Evolutionary conservation across 2,888 invertebrate species (phyloP), one percentile per base, ranked within the genome.

Genomic region (Hydropsyche betteni): DNA sequence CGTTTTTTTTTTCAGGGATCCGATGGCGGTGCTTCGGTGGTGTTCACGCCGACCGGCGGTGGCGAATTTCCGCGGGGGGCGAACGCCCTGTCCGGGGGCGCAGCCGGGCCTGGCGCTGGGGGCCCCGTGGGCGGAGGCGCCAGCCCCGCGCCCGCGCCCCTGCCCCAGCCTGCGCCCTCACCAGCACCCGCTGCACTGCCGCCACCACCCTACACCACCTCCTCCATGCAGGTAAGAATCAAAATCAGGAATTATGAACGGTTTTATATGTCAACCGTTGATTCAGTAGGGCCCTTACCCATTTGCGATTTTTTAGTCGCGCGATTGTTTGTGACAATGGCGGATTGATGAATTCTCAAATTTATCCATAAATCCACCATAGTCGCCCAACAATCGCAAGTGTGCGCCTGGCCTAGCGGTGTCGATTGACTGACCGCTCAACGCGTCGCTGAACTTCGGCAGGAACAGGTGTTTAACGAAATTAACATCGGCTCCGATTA

Each of bases 11-110:
- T 88, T 14, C 86, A 92, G 92, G 91, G 91, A 84, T 91, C 92
- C 84, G 92, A 92, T 88, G 91, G 89, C 82, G 90, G 92, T 86
- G 91, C 92, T 84, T 91, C 92, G 85, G 89, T 90, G 84, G 88
- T 90, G 84, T 90, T 90, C 86, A 75, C 75, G 89, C 90, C 91
- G 86, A 91, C 92, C 85, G 91, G 91, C 84, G 90, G 85, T 81
- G 89, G 92, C 84, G 85, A 91, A 82, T 88, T 88, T 80, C 89
- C 90, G 80, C 87, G 91, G 80, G 91, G 91, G 82, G 91, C 91
- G 81, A 91, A 91, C 83, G 89, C 88, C 81, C 87, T 87, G 2
- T 64, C 64, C 12, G 64, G 64, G n/a, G 64, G 64, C 76, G 87
- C 88, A 79, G 88, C 89, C 80, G 88, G 88, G 79, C 88, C 90